Evolutionary conservation across 2,797 vertebrate genomes (phyloP).

Genomic region (Coranthus polyacanthus): DNA sequence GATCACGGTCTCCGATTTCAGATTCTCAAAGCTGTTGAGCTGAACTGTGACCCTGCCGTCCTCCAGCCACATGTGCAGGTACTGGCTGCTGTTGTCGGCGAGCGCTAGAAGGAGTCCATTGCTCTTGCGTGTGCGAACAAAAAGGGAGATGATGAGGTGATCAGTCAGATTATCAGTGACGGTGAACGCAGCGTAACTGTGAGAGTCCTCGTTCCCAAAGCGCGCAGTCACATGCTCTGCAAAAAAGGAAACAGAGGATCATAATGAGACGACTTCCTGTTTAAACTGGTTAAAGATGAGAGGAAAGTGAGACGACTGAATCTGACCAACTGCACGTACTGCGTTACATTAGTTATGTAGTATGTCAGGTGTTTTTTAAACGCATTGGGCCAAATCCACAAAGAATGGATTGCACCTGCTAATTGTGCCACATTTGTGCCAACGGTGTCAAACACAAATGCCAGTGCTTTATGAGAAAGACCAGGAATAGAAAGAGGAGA

Average conservation of each 20-base stretch:
- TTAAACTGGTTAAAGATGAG: no score
- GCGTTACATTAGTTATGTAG: no score
- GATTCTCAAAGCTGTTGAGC: constrained; percentile 62
- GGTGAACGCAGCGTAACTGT: constrained; percentile 88
- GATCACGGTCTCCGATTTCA: constrained; percentile 70
- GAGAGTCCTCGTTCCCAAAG: constrained; percentile 87
- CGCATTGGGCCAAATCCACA: no score
- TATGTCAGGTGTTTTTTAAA: no score
- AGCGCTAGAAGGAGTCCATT: constrained; percentile 88
- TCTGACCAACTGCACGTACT: no score
- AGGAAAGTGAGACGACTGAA: no score
- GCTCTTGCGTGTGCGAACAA: constrained; percentile 86
- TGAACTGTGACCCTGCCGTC: constrained; percentile 81
- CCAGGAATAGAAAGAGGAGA: constrained; percentile 9
- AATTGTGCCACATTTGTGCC: no score
- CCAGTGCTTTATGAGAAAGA: no score
- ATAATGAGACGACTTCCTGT: not conserved
- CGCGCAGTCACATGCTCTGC: constrained; percentile 89
- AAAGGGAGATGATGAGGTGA: constrained; percentile 88
- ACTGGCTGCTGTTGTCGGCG: constrained; percentile 76
- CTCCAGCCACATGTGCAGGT: constrained; percentile 86
- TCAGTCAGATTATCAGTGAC: constrained; percentile 74
- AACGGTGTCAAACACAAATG: no score
- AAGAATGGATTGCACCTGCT: no score
- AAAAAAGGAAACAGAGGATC: constrained; percentile 7